phyloP scores from a whole-genome alignment of 2,113 vertebrate species.

The Telmatochromis sp. region DNA sequence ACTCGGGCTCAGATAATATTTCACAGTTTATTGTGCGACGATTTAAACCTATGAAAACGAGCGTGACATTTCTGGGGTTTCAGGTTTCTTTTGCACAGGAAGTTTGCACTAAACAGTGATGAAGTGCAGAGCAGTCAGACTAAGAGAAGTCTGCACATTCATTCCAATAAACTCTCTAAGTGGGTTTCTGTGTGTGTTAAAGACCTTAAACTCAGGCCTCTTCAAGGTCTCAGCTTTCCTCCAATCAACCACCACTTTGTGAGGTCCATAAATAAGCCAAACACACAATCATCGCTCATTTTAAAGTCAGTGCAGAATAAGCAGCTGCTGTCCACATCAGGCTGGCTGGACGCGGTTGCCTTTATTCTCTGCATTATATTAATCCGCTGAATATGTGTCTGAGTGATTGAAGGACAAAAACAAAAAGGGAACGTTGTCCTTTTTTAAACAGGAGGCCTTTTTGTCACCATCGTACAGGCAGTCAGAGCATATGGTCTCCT shows the following conservation, averaged over 20 bases:
- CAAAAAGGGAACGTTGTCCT: not conserved
- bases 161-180: not conserved
- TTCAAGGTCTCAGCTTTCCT: slow-evolving; percentile 26
- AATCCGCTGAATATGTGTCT: not conserved
- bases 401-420: not conserved
- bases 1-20: not conserved
- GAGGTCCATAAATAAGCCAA: slow-evolving; percentile 52
- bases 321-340: slow-evolving; percentile 18
- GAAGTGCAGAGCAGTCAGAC: not conserved
- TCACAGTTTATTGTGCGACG: not conserved
- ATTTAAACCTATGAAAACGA: not conserved
- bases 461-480: not conserved
- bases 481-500: not conserved
- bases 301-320: slow-evolving; percentile 50
- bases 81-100: not conserved
- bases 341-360: not conserved
- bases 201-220: not conserved
- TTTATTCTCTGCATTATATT: slow-evolving; percentile 11
- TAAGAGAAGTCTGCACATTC: not conserved
- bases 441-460: not conserved
- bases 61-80: not conserved
- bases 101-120: not conserved
- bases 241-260: slow-evolving; percentile 44
- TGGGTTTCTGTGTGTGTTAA: not conserved
- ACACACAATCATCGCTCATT: slow-evolving; percentile 30